Conservation (phyloP, 2,797 vertebrate species). For the Somateria mollissima region DNA sequence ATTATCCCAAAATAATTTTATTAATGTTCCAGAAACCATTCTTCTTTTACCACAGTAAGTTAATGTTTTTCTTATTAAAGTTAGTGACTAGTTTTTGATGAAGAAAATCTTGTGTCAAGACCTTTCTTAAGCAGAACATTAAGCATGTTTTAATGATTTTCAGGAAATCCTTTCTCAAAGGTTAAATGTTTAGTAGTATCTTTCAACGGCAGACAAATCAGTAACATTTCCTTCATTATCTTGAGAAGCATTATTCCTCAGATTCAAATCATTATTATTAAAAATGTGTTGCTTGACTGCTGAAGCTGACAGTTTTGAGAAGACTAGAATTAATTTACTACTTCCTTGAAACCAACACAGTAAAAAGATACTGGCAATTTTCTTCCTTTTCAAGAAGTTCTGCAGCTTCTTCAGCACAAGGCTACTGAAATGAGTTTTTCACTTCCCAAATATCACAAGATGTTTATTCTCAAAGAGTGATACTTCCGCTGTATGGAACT, state of each 20-base stretch:
- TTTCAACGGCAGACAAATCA: neutral
- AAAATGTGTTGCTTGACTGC: neutral
- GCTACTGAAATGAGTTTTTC: neutral
- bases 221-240: neutral
- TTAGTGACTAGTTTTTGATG: neutral
- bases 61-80: slow-evolving; percentile 42
- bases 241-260: neutral
- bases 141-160: neutral
- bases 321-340: neutral
- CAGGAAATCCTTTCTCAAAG: neutral
- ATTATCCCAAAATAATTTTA: slow-evolving; percentile 89
- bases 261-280: neutral
- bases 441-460: slow-evolving; percentile 9
- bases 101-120: neutral
- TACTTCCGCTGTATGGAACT: slow-evolving; percentile 2
- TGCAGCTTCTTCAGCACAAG: neutral
- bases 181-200: neutral
- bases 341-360: neutral
- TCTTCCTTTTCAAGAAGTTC: neutral
- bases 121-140: neutral
- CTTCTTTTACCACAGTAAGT: slow-evolving; percentile 91
- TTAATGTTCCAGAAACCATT: slow-evolving; percentile 82
- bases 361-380: neutral
- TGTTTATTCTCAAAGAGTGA: neutral
- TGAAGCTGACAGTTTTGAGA: neutral